phyloP scores from a whole-genome alignment of 92 coral and sea anemone genomes.

The Ricordea florida region DNA sequence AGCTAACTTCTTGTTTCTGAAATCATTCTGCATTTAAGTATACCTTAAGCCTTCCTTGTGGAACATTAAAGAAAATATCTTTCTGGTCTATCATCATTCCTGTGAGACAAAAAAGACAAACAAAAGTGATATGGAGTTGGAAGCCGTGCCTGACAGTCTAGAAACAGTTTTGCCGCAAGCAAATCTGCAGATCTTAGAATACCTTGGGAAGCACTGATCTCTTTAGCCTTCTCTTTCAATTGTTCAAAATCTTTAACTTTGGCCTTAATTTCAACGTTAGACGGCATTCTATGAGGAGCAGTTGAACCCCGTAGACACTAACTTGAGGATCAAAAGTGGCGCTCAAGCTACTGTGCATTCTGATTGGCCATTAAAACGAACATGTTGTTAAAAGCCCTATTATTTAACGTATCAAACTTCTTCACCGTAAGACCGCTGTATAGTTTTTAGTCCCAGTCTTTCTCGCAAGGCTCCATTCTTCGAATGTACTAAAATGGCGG shows the following conservation, averaged over 20 bases:
- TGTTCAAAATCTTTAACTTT: constrained; percentile 56
- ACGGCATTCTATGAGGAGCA: constrained; percentile 69
- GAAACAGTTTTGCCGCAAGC: neutral
- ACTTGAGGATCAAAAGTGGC: too few species aligned
- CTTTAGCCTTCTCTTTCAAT: constrained; percentile 60
- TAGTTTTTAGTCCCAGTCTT: too few species aligned
- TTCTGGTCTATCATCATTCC: constrained; percentile 83
- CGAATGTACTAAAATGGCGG: too few species aligned
- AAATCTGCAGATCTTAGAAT: neutral
- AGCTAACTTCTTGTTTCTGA: too few species aligned
- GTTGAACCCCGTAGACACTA: neutral
- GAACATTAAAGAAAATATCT: constrained; percentile 83
- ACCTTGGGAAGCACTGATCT: constrained; percentile 83
- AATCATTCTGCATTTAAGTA: neutral
- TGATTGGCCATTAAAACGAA: too few species aligned
- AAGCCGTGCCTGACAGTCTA: neutral
- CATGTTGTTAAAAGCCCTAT: too few species aligned
- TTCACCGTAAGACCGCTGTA: too few species aligned
- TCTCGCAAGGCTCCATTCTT: too few species aligned
- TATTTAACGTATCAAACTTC: too few species aligned
- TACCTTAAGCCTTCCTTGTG: constrained; percentile 92
- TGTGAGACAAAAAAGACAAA: neutral
- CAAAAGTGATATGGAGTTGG: too few species aligned
- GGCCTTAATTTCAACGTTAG: constrained; percentile 92
- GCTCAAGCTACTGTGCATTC: too few species aligned